Evolutionary conservation across 1,140 invertebrate genomes (phyloP).

Genomic region (Cyclargus thomasi): DNA sequence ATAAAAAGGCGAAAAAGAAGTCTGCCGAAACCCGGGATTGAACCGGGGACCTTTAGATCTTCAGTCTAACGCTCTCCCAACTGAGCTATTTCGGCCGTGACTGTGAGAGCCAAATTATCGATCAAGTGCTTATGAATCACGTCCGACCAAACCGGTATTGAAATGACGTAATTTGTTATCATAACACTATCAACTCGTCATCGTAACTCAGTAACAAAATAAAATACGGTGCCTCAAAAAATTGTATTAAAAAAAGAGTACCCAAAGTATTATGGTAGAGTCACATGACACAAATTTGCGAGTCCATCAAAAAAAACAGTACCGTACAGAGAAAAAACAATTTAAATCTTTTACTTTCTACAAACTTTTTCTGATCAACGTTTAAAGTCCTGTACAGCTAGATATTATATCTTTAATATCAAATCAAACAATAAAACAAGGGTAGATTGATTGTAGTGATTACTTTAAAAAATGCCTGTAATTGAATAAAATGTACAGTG

Average conservation of each 20-base stretch:
- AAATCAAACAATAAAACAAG: too few species aligned
- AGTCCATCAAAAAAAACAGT: too few species aligned
- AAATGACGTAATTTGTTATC: neutral
- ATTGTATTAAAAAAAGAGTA: too few species aligned
- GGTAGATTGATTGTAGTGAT: neutral
- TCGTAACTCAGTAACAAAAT: too few species aligned
- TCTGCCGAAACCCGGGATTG: constrained; percentile 11
- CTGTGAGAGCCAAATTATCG: neutral
- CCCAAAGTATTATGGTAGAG: too few species aligned
- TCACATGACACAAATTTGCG: too few species aligned
- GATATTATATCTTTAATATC: too few species aligned
- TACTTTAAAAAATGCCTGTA: neutral
- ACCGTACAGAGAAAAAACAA: too few species aligned
- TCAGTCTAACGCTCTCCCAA: constrained; percentile 11
- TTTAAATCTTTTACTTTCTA: too few species aligned
- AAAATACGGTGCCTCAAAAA: too few species aligned
- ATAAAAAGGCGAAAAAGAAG: neutral
- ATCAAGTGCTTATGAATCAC: neutral
- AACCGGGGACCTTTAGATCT: constrained; percentile 14
- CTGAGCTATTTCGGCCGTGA: constrained; percentile 9
- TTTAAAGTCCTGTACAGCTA: too few species aligned
- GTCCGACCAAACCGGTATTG: neutral
- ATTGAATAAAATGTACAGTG: neutral
- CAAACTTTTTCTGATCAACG: too few species aligned
- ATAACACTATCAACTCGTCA: neutral